Conservation (phyloP, 2,113 vertebrate genomes). For the Cygnus atratus region DNA sequence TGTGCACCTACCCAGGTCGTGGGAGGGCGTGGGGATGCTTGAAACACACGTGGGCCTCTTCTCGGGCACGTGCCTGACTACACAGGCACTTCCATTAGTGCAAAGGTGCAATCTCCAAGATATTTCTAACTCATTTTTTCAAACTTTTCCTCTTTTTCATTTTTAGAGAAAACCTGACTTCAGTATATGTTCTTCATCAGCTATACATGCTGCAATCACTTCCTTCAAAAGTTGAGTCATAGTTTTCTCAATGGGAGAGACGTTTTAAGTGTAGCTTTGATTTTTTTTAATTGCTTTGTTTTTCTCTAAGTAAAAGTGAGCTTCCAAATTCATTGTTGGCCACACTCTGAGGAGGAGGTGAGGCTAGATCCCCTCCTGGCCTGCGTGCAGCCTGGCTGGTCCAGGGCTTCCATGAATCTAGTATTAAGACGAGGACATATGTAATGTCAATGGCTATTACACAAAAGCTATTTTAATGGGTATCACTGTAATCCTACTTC, state of each 20-base stretch:
- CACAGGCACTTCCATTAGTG: fast-evolving
- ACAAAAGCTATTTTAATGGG: background rate
- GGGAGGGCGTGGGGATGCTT: background rate
- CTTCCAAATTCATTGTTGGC: background rate
- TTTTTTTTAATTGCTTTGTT: background rate
- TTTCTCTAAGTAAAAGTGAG: background rate
- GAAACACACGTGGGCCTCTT: fast-evolving
- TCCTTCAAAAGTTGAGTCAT: background rate
- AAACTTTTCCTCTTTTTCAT: background rate
- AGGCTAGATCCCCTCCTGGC: background rate
- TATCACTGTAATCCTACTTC: fast-evolving
- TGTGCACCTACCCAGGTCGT: fast-evolving
- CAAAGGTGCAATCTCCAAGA: fast-evolving
- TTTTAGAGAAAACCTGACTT: background rate
- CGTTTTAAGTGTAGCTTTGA: background rate
- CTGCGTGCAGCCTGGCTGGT: background rate
- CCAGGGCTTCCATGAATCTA: background rate
- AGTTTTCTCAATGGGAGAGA: background rate
- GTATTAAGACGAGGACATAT: background rate
- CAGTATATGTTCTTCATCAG: background rate
- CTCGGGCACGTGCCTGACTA: fast-evolving
- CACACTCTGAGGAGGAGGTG: background rate
- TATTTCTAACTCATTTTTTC: background rate
- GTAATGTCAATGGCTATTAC: background rate
- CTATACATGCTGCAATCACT: fast-evolving